Evolutionary conservation across 2,113 vertebrate species (phyloP), one percentile per base, ranked within the genome.

Genomic region (Heterotis niloticus): DNA sequence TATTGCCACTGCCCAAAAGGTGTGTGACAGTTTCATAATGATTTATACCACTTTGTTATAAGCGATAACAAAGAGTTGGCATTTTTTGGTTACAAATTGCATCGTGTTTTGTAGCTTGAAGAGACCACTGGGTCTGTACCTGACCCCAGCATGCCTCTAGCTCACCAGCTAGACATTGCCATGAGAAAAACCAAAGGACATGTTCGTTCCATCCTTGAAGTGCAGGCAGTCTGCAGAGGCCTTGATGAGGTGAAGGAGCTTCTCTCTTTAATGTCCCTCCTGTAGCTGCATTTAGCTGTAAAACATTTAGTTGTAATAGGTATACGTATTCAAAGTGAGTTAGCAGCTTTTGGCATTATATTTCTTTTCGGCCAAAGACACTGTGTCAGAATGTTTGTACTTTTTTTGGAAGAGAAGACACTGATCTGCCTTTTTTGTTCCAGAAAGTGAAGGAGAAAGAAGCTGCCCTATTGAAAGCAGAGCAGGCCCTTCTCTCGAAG

Each of bases 371-470:
- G 34, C 7, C 34, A 44, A 44, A 44, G 2, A 44, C 7, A 44
- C 7, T 44, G 34, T 44, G 34, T 2, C 34, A 7, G 34, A 44
- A 44, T 44, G 34, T 44, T 44, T 44, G 7, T 44, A 44, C 34
- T 44, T 44, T 44, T 13, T 20, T 17, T 14, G 14, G 5, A 10
- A 4, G 14, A 62, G 2, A 44, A 74, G 51, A 14, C 54, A 52
- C 54, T 18, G 26, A 57, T 7, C 34, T 44, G 7, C 29, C 1
- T 23, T 5, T 20, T 56, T 78, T 56, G 1, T 71, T 86, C 76
- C 10, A 99, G 98, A 97, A 93, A 84, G 76, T 98, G 83, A 95
- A 96, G 84, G 94, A 95, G 82, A 99, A 94, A 81, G 94, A 96
- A 82, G 87, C 86, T 0, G 89, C 94, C 60, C 85, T 98, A 75